These are phyloP conservation scores for Theropithecus gelada DNA, from an alignment of 2,113 vertebrate genomes.

Conservation along the genomic window DNA sequence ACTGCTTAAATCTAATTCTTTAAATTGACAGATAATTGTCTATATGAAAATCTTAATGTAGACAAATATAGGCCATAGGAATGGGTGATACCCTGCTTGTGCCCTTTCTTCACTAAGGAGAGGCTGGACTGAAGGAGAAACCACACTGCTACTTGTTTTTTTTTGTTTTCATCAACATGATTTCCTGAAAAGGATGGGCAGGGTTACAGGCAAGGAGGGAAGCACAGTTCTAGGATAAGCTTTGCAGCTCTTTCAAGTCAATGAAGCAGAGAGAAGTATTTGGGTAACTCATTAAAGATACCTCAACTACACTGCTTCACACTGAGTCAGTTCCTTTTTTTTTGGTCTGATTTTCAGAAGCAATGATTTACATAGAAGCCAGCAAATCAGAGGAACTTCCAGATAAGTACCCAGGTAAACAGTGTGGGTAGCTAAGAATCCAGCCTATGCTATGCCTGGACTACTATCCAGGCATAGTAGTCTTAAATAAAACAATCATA, in stretches of 20 bases:
- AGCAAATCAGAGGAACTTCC: background rate
- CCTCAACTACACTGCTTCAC: background rate
- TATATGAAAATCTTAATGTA: background rate
- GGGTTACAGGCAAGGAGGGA: background rate
- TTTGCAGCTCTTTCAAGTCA: background rate
- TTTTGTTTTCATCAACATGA: background rate
- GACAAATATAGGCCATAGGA: background rate
- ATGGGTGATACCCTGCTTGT: background rate
- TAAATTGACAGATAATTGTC: background rate
- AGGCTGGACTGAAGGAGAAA: background rate
- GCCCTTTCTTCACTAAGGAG: background rate
- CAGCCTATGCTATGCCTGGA: background rate
- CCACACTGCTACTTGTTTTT: background rate
- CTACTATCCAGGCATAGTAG: background rate
- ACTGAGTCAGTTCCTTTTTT: background rate
- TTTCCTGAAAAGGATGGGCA: background rate
- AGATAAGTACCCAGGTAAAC: background rate
- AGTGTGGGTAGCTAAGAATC: background rate
- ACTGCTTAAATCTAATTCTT: background rate
- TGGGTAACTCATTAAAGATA: conserved; percentile 19
- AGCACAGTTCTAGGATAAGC: background rate
- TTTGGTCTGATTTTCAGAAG: background rate
- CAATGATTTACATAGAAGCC: background rate
- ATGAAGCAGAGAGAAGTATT: background rate
- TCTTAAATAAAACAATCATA: background rate